These are phyloP conservation scores for Trididemnum nubilum DNA, from an alignment of 23 tunicate species.

Conservation along the genomic window DNA sequence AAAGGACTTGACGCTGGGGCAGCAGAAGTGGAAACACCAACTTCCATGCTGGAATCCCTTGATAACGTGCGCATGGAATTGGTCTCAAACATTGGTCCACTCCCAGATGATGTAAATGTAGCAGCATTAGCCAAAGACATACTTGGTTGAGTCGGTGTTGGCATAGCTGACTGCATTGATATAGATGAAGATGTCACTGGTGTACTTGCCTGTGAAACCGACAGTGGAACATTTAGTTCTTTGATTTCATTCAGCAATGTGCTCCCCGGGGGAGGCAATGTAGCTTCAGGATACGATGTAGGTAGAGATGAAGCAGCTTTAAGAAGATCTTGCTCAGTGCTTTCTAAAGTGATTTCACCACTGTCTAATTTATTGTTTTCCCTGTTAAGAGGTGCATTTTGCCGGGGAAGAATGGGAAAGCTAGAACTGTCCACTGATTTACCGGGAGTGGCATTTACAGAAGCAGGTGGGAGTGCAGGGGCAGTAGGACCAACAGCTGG, in stretches of 20 bases:
- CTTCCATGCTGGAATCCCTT: no score
- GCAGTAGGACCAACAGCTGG: background rate
- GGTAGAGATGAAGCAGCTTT: constrained; percentile 19
- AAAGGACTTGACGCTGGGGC: no score
- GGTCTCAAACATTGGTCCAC: no score
- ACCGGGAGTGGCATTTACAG: background rate
- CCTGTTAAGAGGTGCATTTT: background rate
- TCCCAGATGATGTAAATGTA: no score
- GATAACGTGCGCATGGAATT: no score
- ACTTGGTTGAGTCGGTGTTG: background rate
- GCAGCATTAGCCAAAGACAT: no score
- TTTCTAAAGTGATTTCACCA: constrained; percentile 34
- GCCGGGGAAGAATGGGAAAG: background rate
- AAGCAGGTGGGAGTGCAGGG: background rate
- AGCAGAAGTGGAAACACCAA: background rate
- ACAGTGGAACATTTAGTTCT: background rate
- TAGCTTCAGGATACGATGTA: constrained; percentile 6
- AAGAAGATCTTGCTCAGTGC: constrained; percentile 22
- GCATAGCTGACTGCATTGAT: background rate
- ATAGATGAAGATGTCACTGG: background rate
- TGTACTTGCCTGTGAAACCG: background rate
- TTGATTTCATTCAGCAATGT: constrained; percentile 2
- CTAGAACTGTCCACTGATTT: background rate
- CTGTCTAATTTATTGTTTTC: constrained; percentile 19
- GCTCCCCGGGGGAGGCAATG: background rate